Conservation (phyloP, 2,797 vertebrate genomes). For the Novumbra hubbsi region DNA sequence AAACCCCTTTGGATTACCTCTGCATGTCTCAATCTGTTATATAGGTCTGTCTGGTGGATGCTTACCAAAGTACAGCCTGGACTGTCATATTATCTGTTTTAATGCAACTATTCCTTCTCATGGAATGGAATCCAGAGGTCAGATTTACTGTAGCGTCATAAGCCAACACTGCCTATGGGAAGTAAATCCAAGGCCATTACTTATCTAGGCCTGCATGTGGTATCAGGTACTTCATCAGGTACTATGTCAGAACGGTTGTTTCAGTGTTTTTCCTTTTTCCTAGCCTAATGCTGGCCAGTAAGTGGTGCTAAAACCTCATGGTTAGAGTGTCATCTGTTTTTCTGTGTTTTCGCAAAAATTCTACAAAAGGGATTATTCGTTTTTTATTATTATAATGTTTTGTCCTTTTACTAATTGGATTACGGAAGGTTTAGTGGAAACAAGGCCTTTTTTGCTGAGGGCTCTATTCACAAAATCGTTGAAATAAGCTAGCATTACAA, state of each 20-base stretch:
- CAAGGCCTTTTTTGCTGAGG: too few relatives aligned
- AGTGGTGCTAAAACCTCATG: slow-evolving; percentile 37
- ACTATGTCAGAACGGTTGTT: too few relatives aligned
- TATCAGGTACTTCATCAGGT: background rate
- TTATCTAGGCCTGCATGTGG: background rate
- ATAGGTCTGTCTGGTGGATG: slow-evolving; percentile 70
- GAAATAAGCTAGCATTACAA: too few relatives aligned
- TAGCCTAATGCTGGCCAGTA: slow-evolving; percentile 23
- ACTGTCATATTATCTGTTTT: slow-evolving; percentile 63
- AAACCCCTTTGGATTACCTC: slow-evolving; percentile 78
- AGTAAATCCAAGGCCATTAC: background rate
- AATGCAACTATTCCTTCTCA: slow-evolving; percentile 58
- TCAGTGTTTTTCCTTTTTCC: background rate
- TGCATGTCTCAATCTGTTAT: slow-evolving; percentile 71
- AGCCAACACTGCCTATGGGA: slow-evolving; percentile 33
- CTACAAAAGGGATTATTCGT: background rate
- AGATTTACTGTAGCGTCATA: slow-evolving; percentile 57
- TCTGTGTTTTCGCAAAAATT: background rate
- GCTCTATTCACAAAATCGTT: too few relatives aligned
- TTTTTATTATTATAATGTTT: background rate
- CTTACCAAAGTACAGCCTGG: slow-evolving; percentile 40
- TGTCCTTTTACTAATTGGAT: background rate
- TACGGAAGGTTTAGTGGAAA: too few relatives aligned
- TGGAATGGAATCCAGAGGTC: slow-evolving; percentile 54
- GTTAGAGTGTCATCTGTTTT: slow-evolving; percentile 1